Evolutionary conservation across 2,113 vertebrate species (phyloP).

Genomic region (Dinomys branickii): DNA sequence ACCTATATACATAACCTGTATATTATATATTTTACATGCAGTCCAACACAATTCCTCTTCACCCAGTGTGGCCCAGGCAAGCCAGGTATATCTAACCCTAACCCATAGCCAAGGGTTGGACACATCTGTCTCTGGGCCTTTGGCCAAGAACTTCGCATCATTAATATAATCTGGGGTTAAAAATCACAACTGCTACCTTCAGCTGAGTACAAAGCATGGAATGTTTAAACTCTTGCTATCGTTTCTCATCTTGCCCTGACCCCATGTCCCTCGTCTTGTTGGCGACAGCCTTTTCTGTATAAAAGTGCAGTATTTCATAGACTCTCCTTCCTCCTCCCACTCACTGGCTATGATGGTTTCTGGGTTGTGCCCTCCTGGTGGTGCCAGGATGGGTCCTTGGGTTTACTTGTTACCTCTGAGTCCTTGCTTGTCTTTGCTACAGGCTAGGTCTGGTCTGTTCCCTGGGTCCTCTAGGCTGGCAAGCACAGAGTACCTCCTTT

Average conservation of each 20-base stretch:
- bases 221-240: not conserved
- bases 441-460: not conserved
- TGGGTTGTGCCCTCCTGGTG: too few relatives aligned
- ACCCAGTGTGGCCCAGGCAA: not conserved
- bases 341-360: not conserved
- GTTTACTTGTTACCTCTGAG: not conserved
- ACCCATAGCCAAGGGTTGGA: not conserved
- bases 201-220: not conserved
- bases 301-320: not conserved
- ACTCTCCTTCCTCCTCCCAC: not conserved
- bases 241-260: not conserved
- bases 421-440: not conserved
- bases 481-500: not conserved
- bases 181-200: not conserved
- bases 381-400: not conserved
- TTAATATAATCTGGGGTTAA: not conserved
- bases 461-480: not conserved
- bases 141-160: not conserved
- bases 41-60: not conserved
- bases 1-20: not conserved
- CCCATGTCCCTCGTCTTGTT: not conserved
- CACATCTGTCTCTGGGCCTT: not conserved
- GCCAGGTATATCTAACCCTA: not conserved
- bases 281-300: not conserved
- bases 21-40: not conserved